phyloP scores from a whole-genome alignment of 2,797 vertebrate species.

The Onychomys torridus region DNA sequence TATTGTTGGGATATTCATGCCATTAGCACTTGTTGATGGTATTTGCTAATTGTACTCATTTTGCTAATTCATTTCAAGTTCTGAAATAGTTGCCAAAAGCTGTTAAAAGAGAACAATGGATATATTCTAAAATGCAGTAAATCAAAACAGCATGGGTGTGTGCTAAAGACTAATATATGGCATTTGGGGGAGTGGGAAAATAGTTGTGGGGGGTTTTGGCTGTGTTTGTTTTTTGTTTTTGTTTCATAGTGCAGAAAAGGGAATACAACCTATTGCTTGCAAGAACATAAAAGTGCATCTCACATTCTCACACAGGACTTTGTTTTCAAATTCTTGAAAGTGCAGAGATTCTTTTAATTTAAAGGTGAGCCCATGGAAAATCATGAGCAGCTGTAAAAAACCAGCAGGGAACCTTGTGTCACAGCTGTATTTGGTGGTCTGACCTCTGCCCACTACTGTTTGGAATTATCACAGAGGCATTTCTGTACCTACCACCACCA shows the following conservation, averaged over 20 bases:
- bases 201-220: neutral
- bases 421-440: constrained; percentile 64
- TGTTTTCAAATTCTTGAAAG: constrained; percentile 84
- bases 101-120: constrained; percentile 65
- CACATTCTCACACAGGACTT: constrained; percentile 78
- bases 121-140: constrained; percentile 68
- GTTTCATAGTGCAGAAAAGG: constrained; percentile 59
- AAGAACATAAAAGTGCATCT: constrained; percentile 63
- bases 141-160: constrained; percentile 75
- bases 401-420: constrained; percentile 55
- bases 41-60: constrained; percentile 62
- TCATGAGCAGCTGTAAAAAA: constrained; percentile 83
- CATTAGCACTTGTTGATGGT: constrained; percentile 26
- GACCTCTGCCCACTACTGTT: constrained; percentile 71
- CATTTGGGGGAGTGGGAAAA: constrained; percentile 17
- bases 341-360: constrained; percentile 80
- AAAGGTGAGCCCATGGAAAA: constrained; percentile 82
- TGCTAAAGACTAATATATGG: constrained; percentile 76
- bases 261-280: constrained; percentile 72
- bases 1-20: neutral
- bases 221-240: neutral
- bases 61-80: constrained; percentile 73
- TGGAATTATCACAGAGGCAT: constrained; percentile 71
- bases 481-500: constrained; percentile 41
- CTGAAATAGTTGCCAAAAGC: constrained; percentile 73